Evolutionary conservation across 2,797 vertebrate genomes (phyloP), one percentile per base, ranked within the genome.

Genomic region (Crypturellus tataupa): DNA sequence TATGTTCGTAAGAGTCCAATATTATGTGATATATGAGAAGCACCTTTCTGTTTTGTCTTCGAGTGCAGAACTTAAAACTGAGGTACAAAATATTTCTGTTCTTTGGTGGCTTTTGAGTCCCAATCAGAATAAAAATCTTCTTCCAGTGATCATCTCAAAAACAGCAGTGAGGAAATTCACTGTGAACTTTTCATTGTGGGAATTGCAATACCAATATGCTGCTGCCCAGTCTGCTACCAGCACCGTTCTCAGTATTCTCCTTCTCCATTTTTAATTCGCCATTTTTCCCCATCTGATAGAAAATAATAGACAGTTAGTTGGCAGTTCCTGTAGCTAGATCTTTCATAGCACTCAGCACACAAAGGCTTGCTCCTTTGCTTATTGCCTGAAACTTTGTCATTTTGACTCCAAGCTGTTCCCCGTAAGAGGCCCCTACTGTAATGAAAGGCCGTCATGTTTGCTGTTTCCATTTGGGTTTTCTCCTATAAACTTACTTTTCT

Each of bases 61-160:
- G 37, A 0, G 0, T 56, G 59, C 27, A 68, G n/a, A 46, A 75
- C 2, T 12, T 72, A 55, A 7, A 47, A 67, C 63, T 58, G 11
- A 75, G 65, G 20, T 42, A 40, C 27, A 63, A n/a, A 89, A 58
- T 65, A 12, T 49, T 86, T 81, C 59, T 71, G 24, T 12, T 75
- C 27, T 65, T 79, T 67, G n/a, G 60, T 69, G 49, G 31, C 18
- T 58, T 92, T 75, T 93, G 35, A 31, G 7, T 62, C 33, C 15
- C 1, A 58, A 6, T n/a, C 24, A n/a, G 12, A 82, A 9, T 63
- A 78, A 56, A 87, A 77, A 25, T 13, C 6, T 10, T 80, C 9
- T 62, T 64, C 37, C 33, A 42, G 10, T 53, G 25, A 59, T 35
- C 17, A 2, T 58, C 40, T 76, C 58, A 60, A 68, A 79, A 85